Evolutionary conservation across 1,140 invertebrate species (phyloP).

Genomic region (Pseudomyrmex gracilis): DNA sequence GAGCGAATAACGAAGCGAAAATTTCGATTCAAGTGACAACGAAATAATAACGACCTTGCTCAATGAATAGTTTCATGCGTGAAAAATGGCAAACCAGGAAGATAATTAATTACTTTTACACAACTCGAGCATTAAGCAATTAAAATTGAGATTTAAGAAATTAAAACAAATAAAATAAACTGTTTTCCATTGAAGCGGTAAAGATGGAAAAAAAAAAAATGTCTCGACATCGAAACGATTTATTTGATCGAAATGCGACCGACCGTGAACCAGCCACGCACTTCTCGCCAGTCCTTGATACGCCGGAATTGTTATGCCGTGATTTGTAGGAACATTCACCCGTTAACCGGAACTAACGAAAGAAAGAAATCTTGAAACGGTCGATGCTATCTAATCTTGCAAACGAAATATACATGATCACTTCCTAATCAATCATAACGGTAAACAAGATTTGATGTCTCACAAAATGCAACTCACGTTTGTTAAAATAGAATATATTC

Average conservation of each 20-base stretch:
- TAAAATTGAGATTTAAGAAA: background rate
- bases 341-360: conserved; percentile 31
- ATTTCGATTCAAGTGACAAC: conserved; percentile 48
- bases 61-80: conserved; percentile 10
- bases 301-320: conserved; percentile 50
- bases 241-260: conserved; percentile 20
- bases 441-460: background rate
- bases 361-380: conserved; percentile 19
- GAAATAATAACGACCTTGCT: conserved; percentile 45
- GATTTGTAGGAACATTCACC: conserved; percentile 66
- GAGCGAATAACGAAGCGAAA: conserved; percentile 39
- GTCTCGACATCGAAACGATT: background rate
- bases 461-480: conserved; percentile 4
- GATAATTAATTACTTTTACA: background rate
- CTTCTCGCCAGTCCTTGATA: conserved; percentile 59
- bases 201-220: background rate
- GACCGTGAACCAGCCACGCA: conserved; percentile 49
- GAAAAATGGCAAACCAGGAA: conserved; percentile 29
- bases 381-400: conserved; percentile 19
- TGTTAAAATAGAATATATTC: background rate
- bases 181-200: no score
- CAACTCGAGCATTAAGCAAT: background rate
- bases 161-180: background rate
- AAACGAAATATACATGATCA: background rate
- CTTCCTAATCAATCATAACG: background rate